Evolutionary conservation across 2,113 vertebrate species (phyloP), one percentile per base, ranked within the genome.

Genomic region (Chrysemys picta): DNA sequence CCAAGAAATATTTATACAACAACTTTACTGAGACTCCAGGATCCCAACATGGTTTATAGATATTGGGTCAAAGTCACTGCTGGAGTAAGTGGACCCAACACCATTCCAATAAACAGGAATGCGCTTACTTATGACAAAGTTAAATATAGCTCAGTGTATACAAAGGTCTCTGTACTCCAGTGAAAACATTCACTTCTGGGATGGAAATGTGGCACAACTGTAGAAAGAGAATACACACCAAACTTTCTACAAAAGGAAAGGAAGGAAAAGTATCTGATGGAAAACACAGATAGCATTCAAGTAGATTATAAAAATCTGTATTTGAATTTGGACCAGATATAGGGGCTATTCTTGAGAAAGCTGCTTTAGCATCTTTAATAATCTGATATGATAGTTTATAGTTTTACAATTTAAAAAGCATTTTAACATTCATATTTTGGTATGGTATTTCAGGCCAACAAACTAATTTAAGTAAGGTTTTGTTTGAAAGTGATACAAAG

Each of bases 401-500:
- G 2, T 29, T 87, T 17, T 1, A 38, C 10, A 85, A 76, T 76
- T 89, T 87, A 83, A 87, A 94, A 5, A 0, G 62, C 29, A 62
- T 62, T 38, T 38, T 85, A 52, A 85, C 80, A 87, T 49, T 89
- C 29, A 83, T 11, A 24, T 62, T 29, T 31, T 86, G 92, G 25
- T 3, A 65, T 35, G 16, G 92, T 47, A 6, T 2, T 50, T 80
- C 85, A 0, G 9, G 87, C 92, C 47, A 84, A 54, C 79, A 94
- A 95, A 2, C 3, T 2, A 81, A 10, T 91, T 93, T 93, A 93
- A 91, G 90, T 85, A 54, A 16, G 59, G 1, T 3, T 85, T 5
- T 91, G 75, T 87, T 90, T 91, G 19, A 79, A 91, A 25, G n/a
- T 11, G 19, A 80, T 94, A 79, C 93, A 91, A 96, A 93, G 89